phyloP scores from a whole-genome alignment of 2,113 vertebrate species.

The Todiramphus chloris region DNA sequence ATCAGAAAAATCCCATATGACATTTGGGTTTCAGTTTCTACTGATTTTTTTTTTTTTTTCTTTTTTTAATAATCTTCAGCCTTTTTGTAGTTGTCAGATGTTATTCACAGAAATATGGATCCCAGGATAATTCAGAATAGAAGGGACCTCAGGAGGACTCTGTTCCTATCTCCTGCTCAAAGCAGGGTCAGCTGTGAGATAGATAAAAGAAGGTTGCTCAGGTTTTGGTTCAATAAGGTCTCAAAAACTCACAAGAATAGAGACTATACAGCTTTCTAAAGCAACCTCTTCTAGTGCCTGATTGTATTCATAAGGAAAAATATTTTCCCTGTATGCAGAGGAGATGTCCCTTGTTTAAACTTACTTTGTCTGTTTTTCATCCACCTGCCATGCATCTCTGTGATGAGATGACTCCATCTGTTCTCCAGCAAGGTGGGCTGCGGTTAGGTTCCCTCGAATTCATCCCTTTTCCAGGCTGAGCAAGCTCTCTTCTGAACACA shows the following conservation, averaged over 20 bases:
- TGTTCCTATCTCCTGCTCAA: background rate
- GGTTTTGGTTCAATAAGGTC: background rate
- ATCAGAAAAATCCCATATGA: background rate
- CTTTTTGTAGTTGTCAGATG: background rate
- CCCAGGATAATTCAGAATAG: background rate
- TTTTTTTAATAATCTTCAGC: background rate
- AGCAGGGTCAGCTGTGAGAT: background rate
- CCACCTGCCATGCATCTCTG: background rate
- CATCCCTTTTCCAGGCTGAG: background rate
- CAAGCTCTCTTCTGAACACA: background rate
- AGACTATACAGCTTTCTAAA: background rate
- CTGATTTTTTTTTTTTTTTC: background rate
- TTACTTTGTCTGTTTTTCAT: rapidly evolving
- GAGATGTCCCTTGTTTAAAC: background rate
- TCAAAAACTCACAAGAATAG: background rate
- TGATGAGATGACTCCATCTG: background rate
- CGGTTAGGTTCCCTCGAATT: background rate
- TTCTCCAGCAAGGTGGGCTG: background rate
- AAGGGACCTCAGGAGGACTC: background rate
- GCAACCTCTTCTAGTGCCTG: background rate
- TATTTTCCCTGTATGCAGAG: background rate
- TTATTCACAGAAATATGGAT: background rate
- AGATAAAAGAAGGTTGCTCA: background rate
- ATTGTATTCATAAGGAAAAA: background rate
- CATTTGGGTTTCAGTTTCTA: background rate